Evolutionary conservation across 2,888 invertebrate species (phyloP).

Genomic region (Morpho deidamia): DNA sequence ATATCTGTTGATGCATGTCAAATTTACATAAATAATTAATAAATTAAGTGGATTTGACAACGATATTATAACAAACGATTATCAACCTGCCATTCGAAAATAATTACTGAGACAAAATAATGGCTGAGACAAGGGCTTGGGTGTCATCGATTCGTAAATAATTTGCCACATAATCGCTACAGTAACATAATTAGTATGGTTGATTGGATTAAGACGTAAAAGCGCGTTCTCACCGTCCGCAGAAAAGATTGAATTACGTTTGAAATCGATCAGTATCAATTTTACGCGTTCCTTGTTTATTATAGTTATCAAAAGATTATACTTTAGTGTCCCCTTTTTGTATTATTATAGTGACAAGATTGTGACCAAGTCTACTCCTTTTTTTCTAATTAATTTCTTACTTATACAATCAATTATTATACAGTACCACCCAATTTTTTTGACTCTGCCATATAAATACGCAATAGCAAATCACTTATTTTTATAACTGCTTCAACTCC

Average conservation of each 20-base stretch:
- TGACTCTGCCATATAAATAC: too few species aligned
- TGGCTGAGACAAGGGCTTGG: conserved; percentile 40
- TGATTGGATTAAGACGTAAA: conserved; percentile 76
- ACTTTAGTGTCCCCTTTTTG: too few species aligned
- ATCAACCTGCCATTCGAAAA: conserved; percentile 45
- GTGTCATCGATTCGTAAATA: conserved; percentile 47
- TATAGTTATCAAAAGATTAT: too few species aligned
- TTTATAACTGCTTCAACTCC: too few species aligned
- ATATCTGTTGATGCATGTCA: background rate
- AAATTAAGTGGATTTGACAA: conserved; percentile 5
- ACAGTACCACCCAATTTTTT: too few species aligned
- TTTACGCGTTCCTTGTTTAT: too few species aligned
- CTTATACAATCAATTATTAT: too few species aligned
- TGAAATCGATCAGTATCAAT: conserved; percentile 31
- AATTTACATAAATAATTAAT: conserved; percentile 18
- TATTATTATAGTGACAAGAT: too few species aligned
- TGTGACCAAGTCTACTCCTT: too few species aligned
- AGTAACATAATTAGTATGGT: conserved; percentile 60
- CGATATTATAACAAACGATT: conserved; percentile 11
- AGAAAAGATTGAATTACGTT: conserved; percentile 59
- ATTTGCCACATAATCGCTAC: conserved; percentile 45
- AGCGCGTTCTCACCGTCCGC: conserved; percentile 59
- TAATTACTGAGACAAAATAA: conserved; percentile 52
- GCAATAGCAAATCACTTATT: too few species aligned
- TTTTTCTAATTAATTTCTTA: too few species aligned